phyloP scores from a whole-genome alignment of 2,113 vertebrate genomes.

The Cololabis saira region DNA sequence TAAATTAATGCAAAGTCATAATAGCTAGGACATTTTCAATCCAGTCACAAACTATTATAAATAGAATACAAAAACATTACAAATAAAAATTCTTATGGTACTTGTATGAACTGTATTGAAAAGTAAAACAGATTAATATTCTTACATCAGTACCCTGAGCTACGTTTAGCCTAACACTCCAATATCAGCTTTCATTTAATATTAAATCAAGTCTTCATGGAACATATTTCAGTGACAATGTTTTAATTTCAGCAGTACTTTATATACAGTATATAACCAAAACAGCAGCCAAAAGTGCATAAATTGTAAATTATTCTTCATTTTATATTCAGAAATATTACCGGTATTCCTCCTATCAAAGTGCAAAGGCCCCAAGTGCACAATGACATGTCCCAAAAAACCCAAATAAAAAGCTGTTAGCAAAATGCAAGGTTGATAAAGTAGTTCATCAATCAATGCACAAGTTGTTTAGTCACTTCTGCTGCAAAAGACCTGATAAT shows the following conservation, averaged over 20 bases:
- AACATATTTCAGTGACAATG: slow-evolving; percentile 12
- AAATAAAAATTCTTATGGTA: slow-evolving; percentile 5
- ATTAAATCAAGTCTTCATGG: slow-evolving; percentile 1
- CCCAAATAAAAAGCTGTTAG: background rate
- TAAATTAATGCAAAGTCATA: slow-evolving; percentile 5
- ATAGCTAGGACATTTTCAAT: background rate
- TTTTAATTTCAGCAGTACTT: background rate
- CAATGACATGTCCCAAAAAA: background rate
- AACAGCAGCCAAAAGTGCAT: background rate
- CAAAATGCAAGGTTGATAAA: background rate
- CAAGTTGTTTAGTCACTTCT: no score
- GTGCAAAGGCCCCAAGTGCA: background rate
- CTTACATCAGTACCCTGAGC: slow-evolving; percentile 23
- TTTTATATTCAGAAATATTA: slow-evolving; percentile 18
- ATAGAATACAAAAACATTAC: slow-evolving; percentile 15
- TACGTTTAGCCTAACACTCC: slow-evolving; percentile 1
- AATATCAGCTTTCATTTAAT: slow-evolving; percentile 1
- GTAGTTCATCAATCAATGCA: no score
- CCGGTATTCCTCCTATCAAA: slow-evolving; percentile 11
- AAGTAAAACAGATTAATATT: slow-evolving; percentile 9
- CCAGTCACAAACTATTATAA: slow-evolving; percentile 20
- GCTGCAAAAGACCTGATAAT: no score
- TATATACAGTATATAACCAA: background rate
- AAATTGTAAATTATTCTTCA: slow-evolving; percentile 6
- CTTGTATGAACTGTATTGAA: slow-evolving; percentile 4